Evolutionary conservation across 2,113 vertebrate genomes (phyloP).

Genomic region (Litocranius walleri): DNA sequence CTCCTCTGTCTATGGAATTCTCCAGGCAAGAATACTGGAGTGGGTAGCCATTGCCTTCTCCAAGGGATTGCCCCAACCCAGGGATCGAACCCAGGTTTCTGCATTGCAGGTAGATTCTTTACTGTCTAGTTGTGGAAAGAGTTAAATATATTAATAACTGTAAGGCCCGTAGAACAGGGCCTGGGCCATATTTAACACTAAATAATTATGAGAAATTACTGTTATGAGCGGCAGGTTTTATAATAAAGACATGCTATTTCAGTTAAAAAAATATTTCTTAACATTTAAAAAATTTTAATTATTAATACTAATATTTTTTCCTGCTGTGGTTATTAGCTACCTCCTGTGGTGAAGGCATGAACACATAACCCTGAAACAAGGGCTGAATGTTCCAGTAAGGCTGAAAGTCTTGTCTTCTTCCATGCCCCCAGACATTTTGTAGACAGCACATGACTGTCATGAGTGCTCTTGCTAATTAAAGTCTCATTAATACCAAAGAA

Average conservation of each 20-base stretch:
- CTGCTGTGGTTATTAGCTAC: neutral
- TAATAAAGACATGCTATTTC: neutral
- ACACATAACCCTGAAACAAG: neutral
- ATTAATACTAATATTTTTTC: neutral
- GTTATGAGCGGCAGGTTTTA: neutral
- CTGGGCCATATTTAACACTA: neutral
- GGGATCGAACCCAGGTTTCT: neutral
- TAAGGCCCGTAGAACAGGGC: neutral
- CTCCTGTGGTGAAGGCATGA: neutral
- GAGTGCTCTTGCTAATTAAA: constrained; percentile 27
- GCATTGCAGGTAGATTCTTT: neutral
- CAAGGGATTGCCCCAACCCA: neutral
- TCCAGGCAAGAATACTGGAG: neutral
- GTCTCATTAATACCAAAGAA: neutral
- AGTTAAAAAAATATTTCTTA: neutral
- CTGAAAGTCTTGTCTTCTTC: neutral
- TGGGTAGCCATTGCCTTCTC: neutral
- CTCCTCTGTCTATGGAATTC: neutral
- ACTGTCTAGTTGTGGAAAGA: neutral
- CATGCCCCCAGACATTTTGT: neutral
- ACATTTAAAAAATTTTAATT: neutral
- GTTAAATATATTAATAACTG: neutral
- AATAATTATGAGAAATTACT: neutral
- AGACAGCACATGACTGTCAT: constrained; percentile 14
- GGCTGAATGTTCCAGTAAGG: neutral